Percentiles rank a stretch among this genome's conserved stretches.
Evolutionary conservation across 1,140 invertebrate species (phyloP).

Genomic region (Ylistrum balloti): DNA sequence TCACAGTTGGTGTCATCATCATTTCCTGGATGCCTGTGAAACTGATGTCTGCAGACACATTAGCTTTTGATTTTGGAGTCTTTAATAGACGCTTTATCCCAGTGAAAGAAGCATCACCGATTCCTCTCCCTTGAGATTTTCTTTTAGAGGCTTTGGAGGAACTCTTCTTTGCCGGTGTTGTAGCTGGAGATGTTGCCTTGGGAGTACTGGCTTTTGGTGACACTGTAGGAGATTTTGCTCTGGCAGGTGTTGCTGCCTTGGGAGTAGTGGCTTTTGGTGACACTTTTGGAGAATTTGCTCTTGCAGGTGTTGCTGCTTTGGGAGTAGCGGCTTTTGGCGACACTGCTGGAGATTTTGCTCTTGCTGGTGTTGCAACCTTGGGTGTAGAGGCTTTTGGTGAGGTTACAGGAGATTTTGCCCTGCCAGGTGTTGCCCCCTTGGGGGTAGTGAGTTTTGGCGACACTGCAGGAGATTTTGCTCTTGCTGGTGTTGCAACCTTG

Average conservation of each 20-base stretch:
- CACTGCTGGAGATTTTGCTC: constrained; percentile 50
- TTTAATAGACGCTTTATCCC: constrained; percentile 61
- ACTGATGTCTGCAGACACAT: constrained; percentile 54
- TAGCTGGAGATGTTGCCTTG: neutral
- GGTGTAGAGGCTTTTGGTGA: no score
- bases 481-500: constrained; percentile 50
- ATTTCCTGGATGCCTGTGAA: constrained; percentile 62
- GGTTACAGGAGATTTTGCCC: constrained; percentile 28
- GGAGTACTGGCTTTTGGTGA: neutral
- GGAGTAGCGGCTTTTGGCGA: neutral
- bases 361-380: neutral
- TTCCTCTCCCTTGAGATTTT: neutral
- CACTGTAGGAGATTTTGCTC: neutral
- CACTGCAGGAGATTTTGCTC: constrained; percentile 20
- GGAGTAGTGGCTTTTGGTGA: constrained; percentile 46
- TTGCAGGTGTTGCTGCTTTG: constrained; percentile 21
- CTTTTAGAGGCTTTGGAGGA: neutral
- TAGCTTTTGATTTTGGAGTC: constrained; percentile 57
- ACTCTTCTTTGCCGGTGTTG: neutral
- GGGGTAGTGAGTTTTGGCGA: neutral
- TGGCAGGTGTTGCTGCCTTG: constrained; percentile 31
- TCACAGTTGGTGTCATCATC: constrained; percentile 64
- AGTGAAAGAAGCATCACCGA: constrained; percentile 44
- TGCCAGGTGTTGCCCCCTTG: constrained; percentile 45
- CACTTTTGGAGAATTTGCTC: neutral